Base-by-base conservation (phyloP, 2,797 vertebrate species). In the Gadopsis marmoratus region DNA sequence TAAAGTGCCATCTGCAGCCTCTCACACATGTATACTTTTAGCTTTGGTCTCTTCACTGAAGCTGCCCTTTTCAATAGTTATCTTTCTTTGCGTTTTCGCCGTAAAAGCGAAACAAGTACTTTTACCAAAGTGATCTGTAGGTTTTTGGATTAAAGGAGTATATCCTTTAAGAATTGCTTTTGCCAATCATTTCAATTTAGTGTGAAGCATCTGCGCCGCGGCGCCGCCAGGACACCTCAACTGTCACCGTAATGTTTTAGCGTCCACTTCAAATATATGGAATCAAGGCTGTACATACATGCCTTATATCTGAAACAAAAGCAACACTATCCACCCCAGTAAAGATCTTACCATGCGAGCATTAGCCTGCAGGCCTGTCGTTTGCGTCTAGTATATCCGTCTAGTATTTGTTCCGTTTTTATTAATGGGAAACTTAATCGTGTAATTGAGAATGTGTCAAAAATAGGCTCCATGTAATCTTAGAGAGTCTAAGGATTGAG, bases 391-490 rank as follows among this genome's bases (percentile, higher is more conserved):
- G 4, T 19, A 35, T 33, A 16, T 12, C 19, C 9, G 1, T 47
- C 21, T 43, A 13, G 29, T 16, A 26, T 78, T 72, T 61, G n/a
- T 61, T 60, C 0, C 64, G 74, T 16, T 45, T 61, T 41, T 14
- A 21, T 68, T 1, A 41, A 71, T 60, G 21, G 21, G 58, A 60
- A 66, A 51, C 23, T 2, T 14, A 17, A 16, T 61, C 1, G 4
- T 50, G 13, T 35, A 53, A 61, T 7, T 6, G 61, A 67, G 55
- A 59, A 59, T n/a, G 53, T 71, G n/a, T 21, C 37, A 61, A 71
- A 21, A 61, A 65, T 4, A 29, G 17, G 5, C 8, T n/a, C 3
- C 7, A 19, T 50, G 8, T 64, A 3, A 65, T 55, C 31, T n/a
- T 7, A 4, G 4, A 45, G 4, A 45, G 4, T 73, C 9, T 58